Base-by-base conservation (phyloP, 2,113 vertebrate genomes). In the Prietella phreatophila region DNA sequence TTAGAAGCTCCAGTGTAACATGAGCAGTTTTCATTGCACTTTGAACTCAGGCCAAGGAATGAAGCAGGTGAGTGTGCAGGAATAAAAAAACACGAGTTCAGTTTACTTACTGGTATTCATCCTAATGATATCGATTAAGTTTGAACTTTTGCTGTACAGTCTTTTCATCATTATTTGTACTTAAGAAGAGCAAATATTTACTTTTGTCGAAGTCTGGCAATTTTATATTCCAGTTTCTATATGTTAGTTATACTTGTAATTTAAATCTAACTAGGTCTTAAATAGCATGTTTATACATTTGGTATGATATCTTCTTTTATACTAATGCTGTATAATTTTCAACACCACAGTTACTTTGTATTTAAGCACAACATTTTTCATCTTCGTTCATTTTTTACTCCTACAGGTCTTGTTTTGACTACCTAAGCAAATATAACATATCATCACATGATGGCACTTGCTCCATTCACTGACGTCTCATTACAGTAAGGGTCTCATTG, bases 31-130 rank as follows among this genome's bases (percentile, higher is more conserved):
- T 58, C 30, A 82, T 60, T 82, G 80, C 80, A 39, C 20, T 82
- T 82, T 82, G 80, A 82, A 82, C 56, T 39, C 56, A 58, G 8
- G 80, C 80, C 80, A 82, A 82, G 80, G 20, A 82, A 82, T 82
- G 55, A 82, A 39, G 55, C 80, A 60, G 80, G 53, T 82, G 80
- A 82, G 56, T 60, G 55, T 39, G 30, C 30, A 60, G 79, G 30
- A 58, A 58, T 60, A 17, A 76, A 80, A 80, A 33, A 33, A 55
- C 42, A 56, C 0, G 13, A 22, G 7, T 56, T 58, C 9, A 81
- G n/a, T 53, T 30, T 33, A 80, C 13, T 30, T 80, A 19, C n/a
- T 81, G 78, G 53, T 56, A 56, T 81, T 81, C 53, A 33, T 56
- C n/a, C 17, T 22, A 36, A 15, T 81, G 19, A 36, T 20, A 60